phyloP scores from a whole-genome alignment of 2,113 vertebrate species.

The Vombatus ursinus region DNA sequence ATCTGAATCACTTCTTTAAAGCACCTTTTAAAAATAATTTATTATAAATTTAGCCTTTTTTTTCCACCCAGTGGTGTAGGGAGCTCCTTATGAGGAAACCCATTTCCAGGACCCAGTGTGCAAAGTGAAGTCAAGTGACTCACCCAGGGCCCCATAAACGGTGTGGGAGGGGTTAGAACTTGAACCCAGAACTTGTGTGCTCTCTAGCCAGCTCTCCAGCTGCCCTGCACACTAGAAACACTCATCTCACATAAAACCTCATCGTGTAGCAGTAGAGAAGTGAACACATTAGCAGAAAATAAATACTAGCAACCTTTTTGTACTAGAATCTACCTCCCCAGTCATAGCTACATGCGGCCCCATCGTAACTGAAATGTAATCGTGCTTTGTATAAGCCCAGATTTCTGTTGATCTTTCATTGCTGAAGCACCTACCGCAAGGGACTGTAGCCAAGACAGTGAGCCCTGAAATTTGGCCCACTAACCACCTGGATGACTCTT shows the following conservation, averaged over 20 bases:
- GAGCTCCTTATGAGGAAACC: background rate
- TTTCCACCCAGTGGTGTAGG: background rate
- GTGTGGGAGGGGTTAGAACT: background rate
- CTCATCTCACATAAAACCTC: background rate
- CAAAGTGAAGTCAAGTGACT: background rate
- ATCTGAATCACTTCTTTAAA: background rate
- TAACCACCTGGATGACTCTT: background rate
- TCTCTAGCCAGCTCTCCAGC: background rate
- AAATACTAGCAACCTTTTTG: background rate
- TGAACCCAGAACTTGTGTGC: background rate
- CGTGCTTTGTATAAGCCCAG: background rate
- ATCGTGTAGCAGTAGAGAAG: background rate
- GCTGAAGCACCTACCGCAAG: background rate
- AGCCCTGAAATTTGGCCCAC: background rate
- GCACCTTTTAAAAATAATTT: background rate
- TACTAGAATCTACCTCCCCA: background rate
- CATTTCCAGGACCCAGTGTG: background rate
- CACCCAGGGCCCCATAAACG: background rate
- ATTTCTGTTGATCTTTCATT: background rate
- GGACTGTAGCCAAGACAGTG: background rate
- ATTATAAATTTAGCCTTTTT: background rate
- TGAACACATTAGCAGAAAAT: background rate
- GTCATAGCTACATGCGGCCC: background rate
- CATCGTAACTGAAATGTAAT: background rate
- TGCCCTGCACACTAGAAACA: background rate